phyloP scores from a whole-genome alignment of 2,797 vertebrate species.

The Enteromius argenteus region DNA sequence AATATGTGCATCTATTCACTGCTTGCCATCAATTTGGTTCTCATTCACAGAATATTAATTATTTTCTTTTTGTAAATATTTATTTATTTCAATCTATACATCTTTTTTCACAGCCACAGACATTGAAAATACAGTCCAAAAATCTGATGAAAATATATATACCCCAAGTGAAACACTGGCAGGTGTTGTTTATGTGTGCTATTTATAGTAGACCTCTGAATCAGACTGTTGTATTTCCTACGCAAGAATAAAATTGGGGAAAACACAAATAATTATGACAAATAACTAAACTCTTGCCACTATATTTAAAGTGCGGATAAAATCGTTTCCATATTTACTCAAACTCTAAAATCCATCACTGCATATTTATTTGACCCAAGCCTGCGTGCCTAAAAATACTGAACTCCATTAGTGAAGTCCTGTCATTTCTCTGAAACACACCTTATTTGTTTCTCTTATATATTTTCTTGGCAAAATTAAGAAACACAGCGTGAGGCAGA shows the following conservation, averaged over 20 bases:
- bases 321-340: background rate
- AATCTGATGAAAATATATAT: background rate
- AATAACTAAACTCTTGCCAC: constrained; percentile 39
- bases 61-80: background rate
- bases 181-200: background rate
- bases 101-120: background rate
- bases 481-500: constrained; percentile 86
- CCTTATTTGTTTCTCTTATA: constrained; percentile 92
- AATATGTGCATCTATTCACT: background rate
- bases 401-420: background rate
- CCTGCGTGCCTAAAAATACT: background rate
- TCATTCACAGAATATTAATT: background rate
- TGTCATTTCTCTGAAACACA: background rate
- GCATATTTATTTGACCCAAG: background rate
- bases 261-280: background rate
- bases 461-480: constrained; percentile 87
- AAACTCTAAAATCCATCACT: constrained; percentile 19
- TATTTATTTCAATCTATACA: background rate
- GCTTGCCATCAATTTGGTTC: background rate
- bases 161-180: background rate
- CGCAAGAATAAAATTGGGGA: background rate
- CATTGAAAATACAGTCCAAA: background rate
- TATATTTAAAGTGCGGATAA: constrained; percentile 47
- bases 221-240: background rate
- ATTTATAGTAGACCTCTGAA: background rate